Percentiles rank a stretch among this genome's conserved stretches.
Conservation (phyloP, 2,113 vertebrate genomes). For the Corvus hawaiiensis region DNA sequence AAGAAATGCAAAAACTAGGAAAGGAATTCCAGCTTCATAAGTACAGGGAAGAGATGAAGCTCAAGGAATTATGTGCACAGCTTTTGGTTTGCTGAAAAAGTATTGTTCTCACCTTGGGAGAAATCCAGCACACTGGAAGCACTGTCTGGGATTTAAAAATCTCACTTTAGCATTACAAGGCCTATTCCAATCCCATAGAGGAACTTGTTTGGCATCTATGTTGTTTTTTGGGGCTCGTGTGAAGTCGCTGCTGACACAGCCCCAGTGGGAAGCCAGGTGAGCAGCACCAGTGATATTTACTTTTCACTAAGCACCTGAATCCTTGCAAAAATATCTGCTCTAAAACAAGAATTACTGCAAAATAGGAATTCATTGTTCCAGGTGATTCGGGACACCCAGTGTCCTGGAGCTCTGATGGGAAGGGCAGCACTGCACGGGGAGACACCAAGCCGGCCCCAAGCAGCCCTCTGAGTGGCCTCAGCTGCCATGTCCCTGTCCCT, state of each 20-base stretch:
- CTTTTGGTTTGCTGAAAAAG: background rate
- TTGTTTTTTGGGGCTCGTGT: background rate
- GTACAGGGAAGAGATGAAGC: background rate
- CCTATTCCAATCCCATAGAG: background rate
- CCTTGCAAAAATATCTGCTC: conserved; percentile 5
- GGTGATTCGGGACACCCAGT: background rate
- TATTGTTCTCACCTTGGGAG: background rate
- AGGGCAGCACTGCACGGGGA: rapidly evolving
- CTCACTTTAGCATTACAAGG: background rate
- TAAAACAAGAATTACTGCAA: background rate
- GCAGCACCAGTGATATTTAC: background rate
- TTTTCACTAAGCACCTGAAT: background rate
- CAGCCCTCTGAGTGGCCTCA: no score
- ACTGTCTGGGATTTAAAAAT: background rate
- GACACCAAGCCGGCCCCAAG: rapidly evolving
- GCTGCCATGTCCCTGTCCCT: background rate
- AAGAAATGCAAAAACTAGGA: background rate
- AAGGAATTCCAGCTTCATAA: background rate
- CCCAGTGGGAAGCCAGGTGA: background rate
- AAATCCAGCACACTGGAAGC: background rate
- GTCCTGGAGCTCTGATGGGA: background rate
- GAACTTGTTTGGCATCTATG: background rate
- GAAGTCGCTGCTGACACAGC: background rate
- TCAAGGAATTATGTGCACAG: background rate
- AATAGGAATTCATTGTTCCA: background rate